Evolutionary conservation across 2,113 vertebrate genomes (phyloP).

Genomic region (Gnathonemus longibarbis): DNA sequence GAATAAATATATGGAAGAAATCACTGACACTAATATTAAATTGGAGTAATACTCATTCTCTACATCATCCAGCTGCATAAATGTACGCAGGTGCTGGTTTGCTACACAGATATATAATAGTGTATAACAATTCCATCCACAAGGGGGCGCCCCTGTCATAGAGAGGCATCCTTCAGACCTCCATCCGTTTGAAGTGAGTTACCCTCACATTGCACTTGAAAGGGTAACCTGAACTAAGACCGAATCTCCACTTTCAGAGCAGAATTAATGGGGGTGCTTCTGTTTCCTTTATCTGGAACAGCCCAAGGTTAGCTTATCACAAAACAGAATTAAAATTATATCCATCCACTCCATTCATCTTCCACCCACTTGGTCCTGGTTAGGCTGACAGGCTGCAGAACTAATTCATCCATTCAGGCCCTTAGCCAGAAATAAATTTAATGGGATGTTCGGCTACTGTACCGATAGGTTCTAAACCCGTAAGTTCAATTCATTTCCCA

Average conservation of each 20-base stretch:
- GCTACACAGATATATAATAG: background rate
- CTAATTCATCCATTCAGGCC: background rate
- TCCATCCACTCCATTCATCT: background rate
- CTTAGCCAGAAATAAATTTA: background rate
- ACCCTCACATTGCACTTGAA: background rate
- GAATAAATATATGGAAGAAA: background rate
- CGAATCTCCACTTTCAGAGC: background rate
- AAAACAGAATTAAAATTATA: background rate
- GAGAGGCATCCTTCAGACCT: background rate
- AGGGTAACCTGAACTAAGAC: background rate
- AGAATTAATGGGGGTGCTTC: background rate
- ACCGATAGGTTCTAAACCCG: background rate
- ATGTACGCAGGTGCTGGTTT: background rate
- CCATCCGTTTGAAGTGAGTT: background rate
- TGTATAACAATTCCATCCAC: background rate
- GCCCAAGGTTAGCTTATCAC: background rate
- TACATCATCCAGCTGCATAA: background rate
- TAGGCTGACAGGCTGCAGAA: background rate
- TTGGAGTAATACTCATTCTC: background rate
- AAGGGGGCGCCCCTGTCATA: background rate
- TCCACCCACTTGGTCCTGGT: background rate
- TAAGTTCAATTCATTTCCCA: background rate
- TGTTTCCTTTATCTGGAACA: background rate
- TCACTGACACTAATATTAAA: background rate
- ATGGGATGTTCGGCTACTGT: background rate